Percentiles rank a stretch among this genome's conserved stretches.
Evolutionary conservation across 2,797 vertebrate species (phyloP).

Genomic region (Oceanodroma leucorhoa): DNA sequence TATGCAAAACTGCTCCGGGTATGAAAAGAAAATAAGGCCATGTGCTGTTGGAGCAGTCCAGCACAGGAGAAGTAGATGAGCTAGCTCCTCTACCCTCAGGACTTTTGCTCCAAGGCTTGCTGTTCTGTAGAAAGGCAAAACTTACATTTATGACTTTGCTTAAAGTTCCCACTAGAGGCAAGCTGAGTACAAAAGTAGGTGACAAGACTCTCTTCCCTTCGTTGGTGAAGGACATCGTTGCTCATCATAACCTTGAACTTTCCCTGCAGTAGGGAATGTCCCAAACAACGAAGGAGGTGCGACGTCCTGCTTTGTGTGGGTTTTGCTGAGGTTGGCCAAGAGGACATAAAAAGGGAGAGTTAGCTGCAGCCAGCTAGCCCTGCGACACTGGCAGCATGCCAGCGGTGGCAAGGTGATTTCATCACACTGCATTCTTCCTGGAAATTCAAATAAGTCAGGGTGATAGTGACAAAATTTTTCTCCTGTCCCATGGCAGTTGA

Average conservation of each 20-base stretch:
- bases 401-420: neutral
- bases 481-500: neutral
- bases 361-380: neutral
- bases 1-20: neutral
- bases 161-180: neutral
- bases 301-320: neutral
- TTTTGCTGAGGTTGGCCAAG: neutral
- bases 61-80: neutral
- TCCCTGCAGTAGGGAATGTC: neutral
- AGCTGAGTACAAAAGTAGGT: neutral
- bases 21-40: neutral
- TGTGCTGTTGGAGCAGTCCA: neutral
- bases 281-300: accelerated
- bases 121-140: neutral
- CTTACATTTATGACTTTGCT: accelerated
- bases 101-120: neutral
- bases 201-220: neutral
- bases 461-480: neutral
- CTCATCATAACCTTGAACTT: neutral
- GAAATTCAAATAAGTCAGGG: neutral
- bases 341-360: neutral
- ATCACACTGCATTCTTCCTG: neutral
- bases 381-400: neutral
- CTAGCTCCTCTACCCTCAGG: neutral
- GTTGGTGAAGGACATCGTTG: neutral